Base-by-base conservation (phyloP, 2,113 vertebrate species). In the Galbula dea region DNA sequence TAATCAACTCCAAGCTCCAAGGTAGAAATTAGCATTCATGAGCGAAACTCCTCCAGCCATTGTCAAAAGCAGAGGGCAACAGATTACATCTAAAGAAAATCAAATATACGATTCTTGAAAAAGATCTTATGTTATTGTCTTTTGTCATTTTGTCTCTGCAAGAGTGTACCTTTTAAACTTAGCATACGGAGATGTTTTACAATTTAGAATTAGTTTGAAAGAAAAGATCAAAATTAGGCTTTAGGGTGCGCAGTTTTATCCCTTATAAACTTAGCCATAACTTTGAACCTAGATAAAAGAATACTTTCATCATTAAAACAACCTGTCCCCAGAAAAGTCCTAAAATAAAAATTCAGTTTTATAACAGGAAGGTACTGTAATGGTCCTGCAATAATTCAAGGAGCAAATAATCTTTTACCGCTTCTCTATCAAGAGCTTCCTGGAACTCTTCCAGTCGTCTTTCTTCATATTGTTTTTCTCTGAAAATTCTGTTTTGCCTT, bases 401-500 rank as follows among this genome's bases (percentile, higher is more conserved):
- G 13, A 93, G 22, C 7, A 80, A 83, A 59, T 13, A 65, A 81
- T 65, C 21, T 59, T 78, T 97, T 98, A 99, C 99, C 97, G 97
- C 98, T 96, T 99, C 98, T 97, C 97, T 98, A 71, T 99, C 97
- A 93, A 99, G 98, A 72, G 98, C 98, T 96, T 99, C 98, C 86
- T 98, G 98, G 91, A 99, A 98, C 80, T 99, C 98, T 81, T 95
- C 98, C 59, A 98, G 97, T 32, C 98, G 96, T 75, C 98, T 98
- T 92, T 99, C 97, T 79, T 99, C 98, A 94, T 98, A 98, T 55
- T 99, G 99, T 49, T 97, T 98, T 96, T 99, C 98, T 89, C 98
- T 98, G 97, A 98, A 98, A 91, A 99, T 97, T 43, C 99, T 98
- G 96, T 99, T 99, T 90, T 98, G 97, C 71, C 96, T 96, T 29